Conservation (phyloP, 2,113 vertebrate species). For the Ictalurus furcatus region DNA sequence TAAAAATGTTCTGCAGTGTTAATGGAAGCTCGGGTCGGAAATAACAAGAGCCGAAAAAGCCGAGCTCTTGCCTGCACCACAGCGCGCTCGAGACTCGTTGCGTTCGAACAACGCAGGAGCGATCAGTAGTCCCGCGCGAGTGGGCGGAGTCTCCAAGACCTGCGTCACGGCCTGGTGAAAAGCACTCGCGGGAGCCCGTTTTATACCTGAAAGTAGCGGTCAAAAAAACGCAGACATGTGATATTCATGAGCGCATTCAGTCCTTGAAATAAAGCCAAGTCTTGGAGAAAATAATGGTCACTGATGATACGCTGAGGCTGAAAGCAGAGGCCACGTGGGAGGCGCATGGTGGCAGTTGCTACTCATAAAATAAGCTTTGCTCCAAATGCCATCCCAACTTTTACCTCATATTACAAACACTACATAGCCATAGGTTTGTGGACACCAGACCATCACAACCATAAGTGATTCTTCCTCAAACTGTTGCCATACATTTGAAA, state of each 20-base stretch:
- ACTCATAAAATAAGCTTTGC: not conserved
- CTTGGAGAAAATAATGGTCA: not conserved
- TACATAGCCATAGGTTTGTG: not conserved
- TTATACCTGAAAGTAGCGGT: not conserved
- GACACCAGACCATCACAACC: not conserved
- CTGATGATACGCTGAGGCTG: not conserved
- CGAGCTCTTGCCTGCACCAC: not conserved
- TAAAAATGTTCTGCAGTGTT: not conserved
- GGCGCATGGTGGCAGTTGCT: not conserved
- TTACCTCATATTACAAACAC: not conserved
- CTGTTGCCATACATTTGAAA: not conserved
- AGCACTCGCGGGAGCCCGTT: not conserved
- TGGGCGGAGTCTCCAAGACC: conserved; percentile 10
- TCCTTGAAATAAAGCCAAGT: not conserved
- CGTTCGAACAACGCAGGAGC: conserved; percentile 12
- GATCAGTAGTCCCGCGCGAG: conserved; percentile 7
- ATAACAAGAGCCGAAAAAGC: not conserved
- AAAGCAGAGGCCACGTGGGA: not conserved
- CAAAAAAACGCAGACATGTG: not conserved
- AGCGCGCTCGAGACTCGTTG: not conserved
- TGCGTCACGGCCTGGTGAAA: conserved; percentile 12
- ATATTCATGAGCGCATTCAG: conserved; percentile 33
- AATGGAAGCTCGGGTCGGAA: not conserved
- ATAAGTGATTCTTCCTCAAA: not conserved
- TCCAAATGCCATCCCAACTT: not conserved